These are phyloP conservation scores for Nycticebus coucang DNA, from an alignment of 2,113 vertebrate species.

Conservation along the genomic window DNA sequence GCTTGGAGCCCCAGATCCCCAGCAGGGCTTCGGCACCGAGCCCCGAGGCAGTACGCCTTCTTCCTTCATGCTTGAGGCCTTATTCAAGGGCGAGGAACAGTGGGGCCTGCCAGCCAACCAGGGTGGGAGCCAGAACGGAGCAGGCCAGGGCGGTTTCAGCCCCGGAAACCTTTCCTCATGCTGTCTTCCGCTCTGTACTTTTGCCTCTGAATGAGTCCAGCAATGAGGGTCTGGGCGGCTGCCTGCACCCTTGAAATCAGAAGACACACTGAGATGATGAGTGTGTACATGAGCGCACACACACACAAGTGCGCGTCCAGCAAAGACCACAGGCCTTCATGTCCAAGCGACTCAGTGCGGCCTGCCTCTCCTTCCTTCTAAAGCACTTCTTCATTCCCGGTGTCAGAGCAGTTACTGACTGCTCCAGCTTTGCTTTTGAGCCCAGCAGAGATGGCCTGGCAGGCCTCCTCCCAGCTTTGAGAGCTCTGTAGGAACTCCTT, in stretches of 20 bases:
- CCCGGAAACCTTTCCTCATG: background rate
- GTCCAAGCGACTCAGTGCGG: background rate
- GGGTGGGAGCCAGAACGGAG: background rate
- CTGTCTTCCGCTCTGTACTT: background rate
- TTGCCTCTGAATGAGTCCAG: background rate
- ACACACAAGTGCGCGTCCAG: background rate
- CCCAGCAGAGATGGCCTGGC: background rate
- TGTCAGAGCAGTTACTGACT: too few relatives aligned
- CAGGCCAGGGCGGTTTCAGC: background rate
- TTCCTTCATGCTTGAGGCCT: background rate
- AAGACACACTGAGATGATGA: background rate
- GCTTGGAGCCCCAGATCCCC: background rate
- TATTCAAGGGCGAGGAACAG: background rate
- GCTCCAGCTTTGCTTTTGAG: background rate
- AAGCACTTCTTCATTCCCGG: background rate
- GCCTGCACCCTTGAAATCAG: background rate
- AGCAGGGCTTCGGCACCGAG: background rate
- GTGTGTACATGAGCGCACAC: fast-evolving
- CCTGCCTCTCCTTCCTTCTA: background rate
- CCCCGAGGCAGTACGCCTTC: background rate
- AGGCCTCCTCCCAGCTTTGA: background rate
- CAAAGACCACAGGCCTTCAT: background rate
- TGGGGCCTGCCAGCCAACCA: background rate
- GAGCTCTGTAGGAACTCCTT: background rate
- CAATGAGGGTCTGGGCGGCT: background rate